phyloP scores from a whole-genome alignment of 2,797 vertebrate species.

The Parauchenoglanis ngamensis region DNA sequence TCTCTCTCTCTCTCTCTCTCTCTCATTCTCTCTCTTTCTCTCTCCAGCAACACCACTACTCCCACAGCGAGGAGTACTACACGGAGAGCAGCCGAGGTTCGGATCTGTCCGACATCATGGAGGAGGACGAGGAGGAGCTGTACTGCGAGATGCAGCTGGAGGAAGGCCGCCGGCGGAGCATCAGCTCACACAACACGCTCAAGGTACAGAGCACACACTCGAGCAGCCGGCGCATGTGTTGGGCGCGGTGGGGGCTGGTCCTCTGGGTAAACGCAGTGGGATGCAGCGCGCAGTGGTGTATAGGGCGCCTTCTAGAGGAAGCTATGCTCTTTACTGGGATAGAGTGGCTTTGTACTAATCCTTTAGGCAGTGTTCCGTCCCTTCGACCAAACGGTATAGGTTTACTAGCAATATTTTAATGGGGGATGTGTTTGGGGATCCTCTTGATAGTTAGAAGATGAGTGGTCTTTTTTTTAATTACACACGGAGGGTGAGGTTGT shows the following conservation, averaged over 20 bases:
- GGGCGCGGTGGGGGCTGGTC: slow-evolving; percentile 13
- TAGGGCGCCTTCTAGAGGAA: slow-evolving; percentile 30
- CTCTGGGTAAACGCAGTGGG: slow-evolving; percentile 30
- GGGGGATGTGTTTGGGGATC: background rate
- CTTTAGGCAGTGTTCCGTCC: background rate
- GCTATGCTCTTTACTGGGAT: background rate
- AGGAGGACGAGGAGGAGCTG: slow-evolving; percentile 97
- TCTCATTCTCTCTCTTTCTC: background rate
- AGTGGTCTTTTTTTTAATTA: background rate
- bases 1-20: background rate
- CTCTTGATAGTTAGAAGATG: background rate
- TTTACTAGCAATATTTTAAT: background rate
- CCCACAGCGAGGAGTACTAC: slow-evolving; percentile 92
- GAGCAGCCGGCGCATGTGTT: slow-evolving; percentile 37
- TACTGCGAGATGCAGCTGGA: slow-evolving; percentile 98
- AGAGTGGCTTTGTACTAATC: background rate
- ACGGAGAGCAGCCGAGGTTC: slow-evolving; percentile 97
- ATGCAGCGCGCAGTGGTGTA: slow-evolving; percentile 33
- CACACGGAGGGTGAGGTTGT: background rate
- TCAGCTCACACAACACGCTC: slow-evolving; percentile 88
- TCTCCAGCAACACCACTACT: slow-evolving; percentile 80
- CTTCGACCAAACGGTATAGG: background rate
- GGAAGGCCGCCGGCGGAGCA: slow-evolving; percentile 87
- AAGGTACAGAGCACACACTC: slow-evolving; percentile 80
- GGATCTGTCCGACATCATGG: slow-evolving; percentile 96